Percentiles rank a stretch among this genome's conserved stretches.
phyloP scores from a whole-genome alignment of 2,888 invertebrate species.

The Acleris holmiana region DNA sequence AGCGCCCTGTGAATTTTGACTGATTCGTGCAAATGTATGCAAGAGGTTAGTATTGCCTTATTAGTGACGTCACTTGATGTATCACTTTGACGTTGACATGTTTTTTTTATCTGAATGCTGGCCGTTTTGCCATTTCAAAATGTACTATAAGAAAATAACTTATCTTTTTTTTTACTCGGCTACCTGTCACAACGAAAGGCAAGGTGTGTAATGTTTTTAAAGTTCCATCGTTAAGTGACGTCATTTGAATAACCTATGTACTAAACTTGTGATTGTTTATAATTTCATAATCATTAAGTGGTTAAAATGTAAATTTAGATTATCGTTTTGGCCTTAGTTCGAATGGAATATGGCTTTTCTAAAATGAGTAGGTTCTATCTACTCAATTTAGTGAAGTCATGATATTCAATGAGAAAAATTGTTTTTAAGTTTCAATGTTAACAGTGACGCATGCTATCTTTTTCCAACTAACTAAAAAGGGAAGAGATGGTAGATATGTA shows the following conservation, averaged over 20 bases:
- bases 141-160: no score
- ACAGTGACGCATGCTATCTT: conserved; percentile 1
- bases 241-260: neutral
- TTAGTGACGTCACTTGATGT: conserved; percentile 5
- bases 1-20: conserved; percentile 20
- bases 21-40: neutral
- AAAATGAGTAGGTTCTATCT: neutral
- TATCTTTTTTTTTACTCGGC: no score
- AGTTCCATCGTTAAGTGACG: neutral
- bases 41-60: neutral
- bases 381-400: neutral
- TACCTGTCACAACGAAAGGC: no score
- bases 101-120: neutral
- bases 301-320: no score
- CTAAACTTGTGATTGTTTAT: no score
- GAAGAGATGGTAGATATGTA: neutral
- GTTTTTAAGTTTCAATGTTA: neutral
- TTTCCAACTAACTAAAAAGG: conserved; percentile 11
- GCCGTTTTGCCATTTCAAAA: no score
- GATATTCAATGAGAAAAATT: neutral
- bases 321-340: neutral
- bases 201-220: neutral
- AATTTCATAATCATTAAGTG: no score
- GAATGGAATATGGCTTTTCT: neutral
- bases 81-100: neutral